A percentile compares a stretch with the other conserved stretches of the same genome.
These are phyloP conservation scores for Coenonympha arcania DNA, from an alignment of 2,888 invertebrate species.

Conservation along the genomic window DNA sequence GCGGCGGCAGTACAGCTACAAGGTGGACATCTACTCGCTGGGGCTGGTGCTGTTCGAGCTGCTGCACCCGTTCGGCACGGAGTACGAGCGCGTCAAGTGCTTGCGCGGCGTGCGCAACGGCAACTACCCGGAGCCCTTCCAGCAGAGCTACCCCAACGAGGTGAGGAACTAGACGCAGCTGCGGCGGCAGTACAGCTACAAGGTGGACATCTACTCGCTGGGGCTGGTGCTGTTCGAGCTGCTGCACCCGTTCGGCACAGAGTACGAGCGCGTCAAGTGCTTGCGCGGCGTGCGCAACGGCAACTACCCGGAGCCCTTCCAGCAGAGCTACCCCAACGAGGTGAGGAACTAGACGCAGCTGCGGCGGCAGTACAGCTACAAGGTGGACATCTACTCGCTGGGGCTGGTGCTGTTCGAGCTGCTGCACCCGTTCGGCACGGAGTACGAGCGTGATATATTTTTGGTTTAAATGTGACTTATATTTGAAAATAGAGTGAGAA, in stretches of 20 bases:
- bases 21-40: constrained; percentile 96
- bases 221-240: constrained; percentile 96
- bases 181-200: neutral
- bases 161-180: constrained; percentile 51
- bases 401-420: constrained; percentile 96
- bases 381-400: constrained; percentile 96
- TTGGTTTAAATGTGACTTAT: no score
- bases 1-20: constrained; percentile 79
- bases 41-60: constrained; percentile 96
- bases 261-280: constrained; percentile 87
- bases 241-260: constrained; percentile 89
- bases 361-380: no score
- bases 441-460: constrained; percentile 97
- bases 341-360: constrained; percentile 65
- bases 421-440: constrained; percentile 89
- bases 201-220: constrained; percentile 94
- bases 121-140: constrained; percentile 81
- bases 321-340: constrained; percentile 78
- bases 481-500: no score
- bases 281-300: constrained; percentile 80
- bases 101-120: constrained; percentile 80
- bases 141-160: constrained; percentile 78
- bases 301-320: constrained; percentile 81
- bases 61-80: constrained; percentile 89
- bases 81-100: constrained; percentile 87